Evolutionary conservation across 2,888 invertebrate genomes (phyloP).

Genomic region (Copidosoma aretas): DNA sequence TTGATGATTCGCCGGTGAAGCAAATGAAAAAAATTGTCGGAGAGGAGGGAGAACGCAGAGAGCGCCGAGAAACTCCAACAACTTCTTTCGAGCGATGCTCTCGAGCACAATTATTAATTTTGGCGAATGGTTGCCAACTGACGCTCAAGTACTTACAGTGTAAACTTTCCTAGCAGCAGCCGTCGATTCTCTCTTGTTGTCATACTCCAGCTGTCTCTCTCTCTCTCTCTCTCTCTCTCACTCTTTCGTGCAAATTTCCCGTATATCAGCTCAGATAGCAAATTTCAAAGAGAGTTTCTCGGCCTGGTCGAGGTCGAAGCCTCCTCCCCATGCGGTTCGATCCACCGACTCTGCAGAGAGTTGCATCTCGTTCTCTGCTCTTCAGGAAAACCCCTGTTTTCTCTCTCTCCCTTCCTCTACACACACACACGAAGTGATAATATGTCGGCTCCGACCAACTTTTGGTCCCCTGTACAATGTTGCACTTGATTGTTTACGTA

Average conservation of each 20-base stretch:
- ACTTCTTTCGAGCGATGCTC: slow-evolving; percentile 4
- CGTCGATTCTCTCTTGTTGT: background rate
- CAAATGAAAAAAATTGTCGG: background rate
- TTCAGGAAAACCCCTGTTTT: background rate
- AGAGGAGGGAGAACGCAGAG: background rate
- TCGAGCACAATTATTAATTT: slow-evolving; percentile 18
- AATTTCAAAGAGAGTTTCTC: slow-evolving; percentile 28
- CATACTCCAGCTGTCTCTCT: background rate
- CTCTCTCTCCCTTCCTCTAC: background rate
- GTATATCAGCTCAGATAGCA: slow-evolving; percentile 20
- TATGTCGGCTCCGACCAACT: no score
- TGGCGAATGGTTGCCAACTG: slow-evolving; percentile 13
- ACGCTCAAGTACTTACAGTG: slow-evolving; percentile 13
- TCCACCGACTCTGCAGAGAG: background rate
- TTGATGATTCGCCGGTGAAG: no score
- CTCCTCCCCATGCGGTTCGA: no score
- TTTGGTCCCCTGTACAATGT: no score
- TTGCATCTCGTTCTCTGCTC: slow-evolving; percentile 19
- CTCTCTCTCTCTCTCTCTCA: background rate
- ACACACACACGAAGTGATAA: no score
- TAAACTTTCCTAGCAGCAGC: slow-evolving; percentile 18
- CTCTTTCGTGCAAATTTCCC: slow-evolving; percentile 6
- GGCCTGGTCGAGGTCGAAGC: slow-evolving; percentile 12
- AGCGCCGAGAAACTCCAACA: slow-evolving; percentile 5
- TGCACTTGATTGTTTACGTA: no score